These are phyloP conservation scores for Rattus rattus DNA, from an alignment of 2,113 vertebrate species.

Conservation along the genomic window DNA sequence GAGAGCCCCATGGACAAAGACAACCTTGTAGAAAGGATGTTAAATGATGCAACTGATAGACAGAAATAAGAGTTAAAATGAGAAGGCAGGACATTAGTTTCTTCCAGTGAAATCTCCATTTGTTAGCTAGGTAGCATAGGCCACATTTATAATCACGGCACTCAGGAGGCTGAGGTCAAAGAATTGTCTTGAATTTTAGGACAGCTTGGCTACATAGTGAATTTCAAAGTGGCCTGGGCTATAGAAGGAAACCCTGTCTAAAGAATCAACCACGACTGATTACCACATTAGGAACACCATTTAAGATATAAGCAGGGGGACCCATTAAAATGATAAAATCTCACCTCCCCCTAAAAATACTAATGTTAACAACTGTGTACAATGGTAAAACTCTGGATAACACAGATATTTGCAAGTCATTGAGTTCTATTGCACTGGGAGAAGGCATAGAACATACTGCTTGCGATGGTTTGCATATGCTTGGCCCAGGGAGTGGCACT, in stretches of 20 bases:
- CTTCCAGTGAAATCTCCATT: background rate
- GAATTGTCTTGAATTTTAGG: background rate
- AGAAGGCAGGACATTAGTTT: background rate
- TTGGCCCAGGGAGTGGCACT: too few species aligned
- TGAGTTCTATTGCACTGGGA: background rate
- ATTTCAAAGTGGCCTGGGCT: background rate
- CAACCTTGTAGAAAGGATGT: background rate
- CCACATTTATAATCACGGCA: background rate
- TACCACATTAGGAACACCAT: background rate
- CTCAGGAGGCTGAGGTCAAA: background rate
- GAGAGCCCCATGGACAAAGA: background rate
- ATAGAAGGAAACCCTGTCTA: background rate
- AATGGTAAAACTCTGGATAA: background rate
- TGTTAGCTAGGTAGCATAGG: too few species aligned
- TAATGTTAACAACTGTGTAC: background rate
- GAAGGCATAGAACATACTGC: background rate
- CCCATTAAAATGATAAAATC: background rate
- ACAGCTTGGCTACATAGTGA: background rate
- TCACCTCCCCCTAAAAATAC: background rate
- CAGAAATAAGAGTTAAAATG: background rate
- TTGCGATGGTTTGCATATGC: too few species aligned
- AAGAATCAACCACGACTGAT: background rate
- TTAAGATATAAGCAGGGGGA: background rate
- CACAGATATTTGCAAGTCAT: background rate
- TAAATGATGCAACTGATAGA: background rate